Base-by-base conservation (phyloP, 2,888 invertebrate genomes). In the Andrena flavipes region DNA sequence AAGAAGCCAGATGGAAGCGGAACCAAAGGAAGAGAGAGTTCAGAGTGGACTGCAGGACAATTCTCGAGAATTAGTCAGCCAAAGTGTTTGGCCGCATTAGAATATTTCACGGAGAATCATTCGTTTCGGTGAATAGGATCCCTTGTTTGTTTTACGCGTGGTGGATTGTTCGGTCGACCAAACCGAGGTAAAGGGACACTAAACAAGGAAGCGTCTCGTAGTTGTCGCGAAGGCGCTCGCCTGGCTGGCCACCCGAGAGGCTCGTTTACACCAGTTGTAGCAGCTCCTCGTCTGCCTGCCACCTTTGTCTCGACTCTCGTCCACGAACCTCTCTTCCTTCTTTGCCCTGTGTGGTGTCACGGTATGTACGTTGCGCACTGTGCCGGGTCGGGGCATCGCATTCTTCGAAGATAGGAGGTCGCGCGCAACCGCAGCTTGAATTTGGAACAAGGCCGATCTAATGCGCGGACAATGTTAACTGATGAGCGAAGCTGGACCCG, bases 381-480 rank as follows among this genome's bases (percentile, higher is more conserved):
- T 13, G 42, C 42, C 54, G 49, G 62, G 49, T 80, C 71, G 80
- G 51, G 75, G 59, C 75, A 64, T 83, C 69, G 78, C 79, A 84
- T 88, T 84, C 88, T 76, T 72, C 79, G 78, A 62, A 73, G 80
- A 84, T 70, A 76, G 82, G 73, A 80, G 83, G 74, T 80, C 84
- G 88, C 69, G 67, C 78, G 87, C 86, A 88, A 86, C 84, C 86
- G 86, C 80, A 82, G 62, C 84, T 85, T 80, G 85, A 86, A 88
- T 88, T 90, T 88, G 88, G 87, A 90, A 90, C 89, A 91, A 91
- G 89, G 83, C 85, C 90, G 88, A 90, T 90, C 90, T 89, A 88
- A 89, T 86, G 87, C 86, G 77, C 85, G 88, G 88, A 91, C 91
- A 91, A 91, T 90, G 91, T 91, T 91, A 91, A 90, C 91, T 91